A percentile compares a stretch with the other conserved stretches of the same genome.
These are phyloP conservation scores for Agrilus biguttatus DNA, from an alignment of 2,888 invertebrate genomes.

Conservation along the genomic window DNA sequence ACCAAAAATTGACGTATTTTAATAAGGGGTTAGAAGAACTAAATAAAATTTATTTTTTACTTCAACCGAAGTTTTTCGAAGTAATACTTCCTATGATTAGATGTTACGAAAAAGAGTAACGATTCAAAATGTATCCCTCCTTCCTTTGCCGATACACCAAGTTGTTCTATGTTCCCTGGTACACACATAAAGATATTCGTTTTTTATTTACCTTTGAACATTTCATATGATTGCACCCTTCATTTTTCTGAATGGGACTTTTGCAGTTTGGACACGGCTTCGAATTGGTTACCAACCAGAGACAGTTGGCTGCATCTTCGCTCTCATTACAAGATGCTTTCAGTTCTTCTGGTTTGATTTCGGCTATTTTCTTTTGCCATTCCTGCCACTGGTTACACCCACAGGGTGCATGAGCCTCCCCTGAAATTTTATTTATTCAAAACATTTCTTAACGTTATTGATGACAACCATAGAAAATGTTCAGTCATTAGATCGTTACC, in stretches of 20 bases:
- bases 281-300: slow-evolving; percentile 56
- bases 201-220: slow-evolving; percentile 48
- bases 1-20: no score
- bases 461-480: neutral
- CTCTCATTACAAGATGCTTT: slow-evolving; percentile 37
- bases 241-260: slow-evolving; percentile 56
- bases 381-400: slow-evolving; percentile 48
- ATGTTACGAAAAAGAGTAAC: no score
- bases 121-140: no score
- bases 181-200: no score
- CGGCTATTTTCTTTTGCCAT: slow-evolving; percentile 41
- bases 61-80: no score
- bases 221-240: slow-evolving; percentile 60
- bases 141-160: no score
- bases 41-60: no score
- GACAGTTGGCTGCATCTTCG: slow-evolving; percentile 46
- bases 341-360: slow-evolving; percentile 49
- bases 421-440: slow-evolving; percentile 12
- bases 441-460: no score
- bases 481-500: slow-evolving; percentile 18
- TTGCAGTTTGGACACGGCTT: slow-evolving; percentile 58
- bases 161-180: no score
- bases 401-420: slow-evolving; percentile 52
- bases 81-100: no score
- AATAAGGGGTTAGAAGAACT: no score